These are phyloP conservation scores for Aphelinus atriplicis DNA, from an alignment of 1,140 invertebrate genomes.

Conservation along the genomic window DNA sequence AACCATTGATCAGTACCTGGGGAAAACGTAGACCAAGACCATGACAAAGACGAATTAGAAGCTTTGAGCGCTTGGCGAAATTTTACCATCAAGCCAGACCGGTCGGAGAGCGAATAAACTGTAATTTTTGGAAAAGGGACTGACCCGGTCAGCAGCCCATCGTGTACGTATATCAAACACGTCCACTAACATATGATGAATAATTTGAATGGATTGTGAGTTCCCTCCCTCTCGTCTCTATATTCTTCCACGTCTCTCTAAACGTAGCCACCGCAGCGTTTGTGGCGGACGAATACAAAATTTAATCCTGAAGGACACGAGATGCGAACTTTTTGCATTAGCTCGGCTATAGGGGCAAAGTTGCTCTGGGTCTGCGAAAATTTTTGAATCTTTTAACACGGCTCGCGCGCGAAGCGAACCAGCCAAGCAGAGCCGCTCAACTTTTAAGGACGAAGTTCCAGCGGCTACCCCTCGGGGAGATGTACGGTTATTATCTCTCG, in stretches of 20 bases:
- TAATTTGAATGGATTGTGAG: slow-evolving; percentile 17
- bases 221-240: neutral
- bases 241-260: neutral
- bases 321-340: slow-evolving; percentile 25
- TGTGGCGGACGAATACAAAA: slow-evolving; percentile 23
- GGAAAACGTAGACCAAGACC: too few species aligned
- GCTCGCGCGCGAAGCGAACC: neutral
- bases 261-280: neutral
- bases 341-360: neutral
- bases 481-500: slow-evolving; percentile 19
- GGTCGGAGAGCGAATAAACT: neutral
- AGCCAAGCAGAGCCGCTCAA: slow-evolving; percentile 7
- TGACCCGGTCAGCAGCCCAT: neutral
- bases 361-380: neutral
- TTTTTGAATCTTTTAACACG: slow-evolving; percentile 31
- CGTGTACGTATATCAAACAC: neutral
- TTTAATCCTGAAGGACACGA: slow-evolving; percentile 24
- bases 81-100: neutral
- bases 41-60: too few species aligned
- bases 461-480: slow-evolving; percentile 1
- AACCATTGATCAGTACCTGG: too few species aligned
- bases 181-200: neutral
- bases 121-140: slow-evolving; percentile 27
- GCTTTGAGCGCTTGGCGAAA: too few species aligned
- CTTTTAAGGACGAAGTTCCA: slow-evolving; percentile 17